Conservation (phyloP, 2,113 vertebrate species). For the Cryptoleucopteryx plumbea region DNA sequence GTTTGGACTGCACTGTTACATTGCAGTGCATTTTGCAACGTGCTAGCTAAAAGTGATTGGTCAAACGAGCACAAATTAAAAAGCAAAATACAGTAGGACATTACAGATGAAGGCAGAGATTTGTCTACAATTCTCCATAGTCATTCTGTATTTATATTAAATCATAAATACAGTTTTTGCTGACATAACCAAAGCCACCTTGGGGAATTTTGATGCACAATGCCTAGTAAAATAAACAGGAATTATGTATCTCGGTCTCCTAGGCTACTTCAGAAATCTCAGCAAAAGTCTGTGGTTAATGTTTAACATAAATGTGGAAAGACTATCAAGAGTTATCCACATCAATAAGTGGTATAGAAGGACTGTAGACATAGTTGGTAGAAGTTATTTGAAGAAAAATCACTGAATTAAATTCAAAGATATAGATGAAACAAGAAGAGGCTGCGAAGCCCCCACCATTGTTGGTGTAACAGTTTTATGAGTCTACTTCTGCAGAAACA, state of each 20-base stretch:
- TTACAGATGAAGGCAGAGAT: neutral
- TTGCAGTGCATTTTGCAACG: neutral
- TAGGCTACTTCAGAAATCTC: constrained; percentile 38
- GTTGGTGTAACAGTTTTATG: neutral
- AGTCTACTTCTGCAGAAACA: neutral
- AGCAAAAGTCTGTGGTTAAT: constrained; percentile 36
- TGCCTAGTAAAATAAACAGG: constrained; percentile 22
- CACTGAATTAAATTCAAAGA: neutral
- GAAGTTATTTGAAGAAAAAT: constrained; percentile 4
- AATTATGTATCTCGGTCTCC: constrained; percentile 31
- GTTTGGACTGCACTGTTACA: neutral
- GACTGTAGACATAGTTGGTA: neutral
- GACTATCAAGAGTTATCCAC: neutral
- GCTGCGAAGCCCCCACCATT: neutral
- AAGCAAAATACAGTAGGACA: neutral
- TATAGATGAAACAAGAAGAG: neutral
- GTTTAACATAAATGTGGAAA: constrained; percentile 12
- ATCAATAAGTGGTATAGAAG: neutral
- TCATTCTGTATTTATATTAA: constrained; percentile 32
- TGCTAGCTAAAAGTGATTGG: neutral
- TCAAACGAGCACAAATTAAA: constrained; percentile 8
- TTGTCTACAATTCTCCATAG: neutral
- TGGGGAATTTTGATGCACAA: constrained; percentile 9
- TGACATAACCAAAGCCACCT: constrained; percentile 1
- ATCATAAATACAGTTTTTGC: constrained; percentile 24